Base-by-base conservation (phyloP, 2,113 vertebrate genomes). In the Theristicus caerulescens region DNA sequence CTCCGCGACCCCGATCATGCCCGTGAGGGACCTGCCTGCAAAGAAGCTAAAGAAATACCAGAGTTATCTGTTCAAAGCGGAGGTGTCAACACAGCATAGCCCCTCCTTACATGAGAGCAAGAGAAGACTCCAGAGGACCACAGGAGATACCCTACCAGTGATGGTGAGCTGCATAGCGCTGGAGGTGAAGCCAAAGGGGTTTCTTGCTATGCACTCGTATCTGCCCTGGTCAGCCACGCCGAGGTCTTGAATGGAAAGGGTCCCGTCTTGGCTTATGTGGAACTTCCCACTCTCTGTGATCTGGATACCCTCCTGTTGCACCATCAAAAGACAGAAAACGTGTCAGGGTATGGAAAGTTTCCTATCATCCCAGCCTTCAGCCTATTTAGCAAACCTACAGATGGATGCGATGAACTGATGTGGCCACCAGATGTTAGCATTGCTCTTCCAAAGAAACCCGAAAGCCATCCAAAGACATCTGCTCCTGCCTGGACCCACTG, bases 231-330 rank as follows among this genome's bases (percentile, higher is more conserved):
- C 98, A 18, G 97, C 98, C 94, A 97, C 90, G 0, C 97, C 97
- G 7, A 98, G 96, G 70, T 98, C 98, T 42, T 96, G 95, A 18
- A 98, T 96, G 82, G 96, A 97, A 25, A 98, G 96, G 22, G 96
- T 95, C 70, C 98, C 97, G 0, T 98, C 97, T 58, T 76, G 94
- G 94, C 94, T 96, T 31, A 98, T 32, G 36, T 96, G 97, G 95
- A 98, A 98, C 81, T 98, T 98, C 82, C 97, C 98, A 0, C 98
- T 98, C 76, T 98, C 97, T 3, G 98, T 98, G 96, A 98, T 98
- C 86, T 98, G 98, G 94, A 98, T 98, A 9, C 96, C 97, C 55
- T 98, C 98, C 98, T 98, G 94, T 82, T 24, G 25, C 38, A 52
- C 32, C 82, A 61, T 2, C 27, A 36, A 61, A 77, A 87, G 54